Conservation (phyloP, 2,113 vertebrate species). For the human (Homo sapiens) region GRCh38 chr13:70285501-70286000, state of each 20-base stretch:
- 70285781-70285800: background rate
- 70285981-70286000: background rate
- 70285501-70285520: background rate
- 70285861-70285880: background rate
- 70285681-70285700: background rate
- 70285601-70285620: background rate
- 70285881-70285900: background rate
- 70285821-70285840: background rate
- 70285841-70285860: background rate
- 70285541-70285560: background rate
- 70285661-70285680: background rate
- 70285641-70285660: background rate
- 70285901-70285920: background rate
- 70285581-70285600: background rate
- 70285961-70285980: background rate
- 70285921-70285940: background rate
- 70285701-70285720: background rate
- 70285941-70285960: background rate
- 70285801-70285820: background rate
- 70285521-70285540: background rate
- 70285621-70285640: background rate
- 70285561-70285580: background rate
- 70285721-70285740: accelerated
- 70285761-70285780: background rate
- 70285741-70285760: background rate